A percentile compares a stretch with the other conserved stretches of the same genome.
Evolutionary conservation across 2,888 invertebrate genomes (phyloP).

Genomic region (Dusona sp.): DNA sequence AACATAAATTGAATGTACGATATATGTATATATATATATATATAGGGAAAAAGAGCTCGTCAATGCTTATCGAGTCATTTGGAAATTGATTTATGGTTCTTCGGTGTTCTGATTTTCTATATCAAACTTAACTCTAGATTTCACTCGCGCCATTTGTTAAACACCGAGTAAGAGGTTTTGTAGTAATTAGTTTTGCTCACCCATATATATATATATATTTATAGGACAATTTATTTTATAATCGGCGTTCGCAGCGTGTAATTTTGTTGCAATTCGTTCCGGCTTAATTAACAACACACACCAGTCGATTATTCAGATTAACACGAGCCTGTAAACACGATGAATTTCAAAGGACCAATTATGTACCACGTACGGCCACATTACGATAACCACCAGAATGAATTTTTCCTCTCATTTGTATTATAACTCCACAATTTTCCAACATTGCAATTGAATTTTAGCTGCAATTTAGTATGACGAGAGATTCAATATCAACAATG

Average conservation of each 20-base stretch:
- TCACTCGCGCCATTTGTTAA: slow-evolving; percentile 60
- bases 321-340: slow-evolving; percentile 15
- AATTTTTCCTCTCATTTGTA: slow-evolving; percentile 19
- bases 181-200: slow-evolving; percentile 37
- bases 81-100: slow-evolving; percentile 56
- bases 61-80: slow-evolving; percentile 61
- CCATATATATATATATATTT: slow-evolving; percentile 18
- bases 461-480: neutral
- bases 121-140: slow-evolving; percentile 22
- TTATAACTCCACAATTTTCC: slow-evolving; percentile 12
- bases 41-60: slow-evolving; percentile 25
- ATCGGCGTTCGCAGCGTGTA: slow-evolving; percentile 10
- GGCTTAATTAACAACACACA: slow-evolving; percentile 51
- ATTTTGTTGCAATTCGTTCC: slow-evolving; percentile 61
- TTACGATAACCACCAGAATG: slow-evolving; percentile 37
- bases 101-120: slow-evolving; percentile 27
- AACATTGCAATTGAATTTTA: slow-evolving; percentile 29
- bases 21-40: too few relatives aligned
- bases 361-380: slow-evolving; percentile 33
- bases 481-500: neutral
- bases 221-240: neutral
- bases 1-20: slow-evolving; percentile 25
- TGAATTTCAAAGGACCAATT: slow-evolving; percentile 38
- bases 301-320: slow-evolving; percentile 40
- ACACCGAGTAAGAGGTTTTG: slow-evolving; percentile 53